These are phyloP conservation scores for Myxocyprinus asiaticus DNA, from an alignment of 2,113 vertebrate species.

Conservation along the genomic window DNA sequence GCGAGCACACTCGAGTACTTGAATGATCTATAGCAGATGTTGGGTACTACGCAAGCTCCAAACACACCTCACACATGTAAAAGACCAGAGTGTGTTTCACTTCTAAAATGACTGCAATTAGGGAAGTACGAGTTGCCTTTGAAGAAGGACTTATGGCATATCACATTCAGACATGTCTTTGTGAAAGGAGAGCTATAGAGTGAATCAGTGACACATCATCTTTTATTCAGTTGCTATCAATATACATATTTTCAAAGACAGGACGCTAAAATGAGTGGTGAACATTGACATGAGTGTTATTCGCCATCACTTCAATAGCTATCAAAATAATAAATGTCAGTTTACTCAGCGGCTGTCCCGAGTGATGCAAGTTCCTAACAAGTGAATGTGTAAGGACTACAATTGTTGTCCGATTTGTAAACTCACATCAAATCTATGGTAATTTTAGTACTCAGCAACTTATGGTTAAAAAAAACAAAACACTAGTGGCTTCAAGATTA, in stretches of 20 bases:
- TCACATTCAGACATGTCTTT: background rate
- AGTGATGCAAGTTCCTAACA: too few relatives aligned
- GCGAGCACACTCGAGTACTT: conserved; percentile 10
- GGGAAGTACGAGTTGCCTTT: background rate
- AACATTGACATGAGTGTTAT: background rate
- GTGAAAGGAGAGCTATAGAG: background rate
- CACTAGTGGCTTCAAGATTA: too few relatives aligned
- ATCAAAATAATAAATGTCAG: too few relatives aligned
- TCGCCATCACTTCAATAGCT: background rate
- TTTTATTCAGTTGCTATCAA: background rate
- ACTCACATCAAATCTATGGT: too few relatives aligned
- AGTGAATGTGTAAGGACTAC: too few relatives aligned
- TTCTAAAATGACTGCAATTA: conserved; percentile 29
- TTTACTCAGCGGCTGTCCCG: too few relatives aligned
- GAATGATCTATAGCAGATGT: conserved; percentile 35
- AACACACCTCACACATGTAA: conserved; percentile 11
- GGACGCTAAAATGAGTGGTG: background rate
- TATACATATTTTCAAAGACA: background rate
- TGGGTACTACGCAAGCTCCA: background rate
- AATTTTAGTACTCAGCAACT: too few relatives aligned
- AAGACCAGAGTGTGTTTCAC: conserved; percentile 28
- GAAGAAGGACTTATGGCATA: background rate
- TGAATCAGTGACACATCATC: conserved; percentile 22
- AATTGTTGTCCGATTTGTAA: too few relatives aligned
- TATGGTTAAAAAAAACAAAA: too few relatives aligned